Evolutionary conservation across 1,140 invertebrate species (phyloP).

Genomic region (Chrysopa pallens): DNA sequence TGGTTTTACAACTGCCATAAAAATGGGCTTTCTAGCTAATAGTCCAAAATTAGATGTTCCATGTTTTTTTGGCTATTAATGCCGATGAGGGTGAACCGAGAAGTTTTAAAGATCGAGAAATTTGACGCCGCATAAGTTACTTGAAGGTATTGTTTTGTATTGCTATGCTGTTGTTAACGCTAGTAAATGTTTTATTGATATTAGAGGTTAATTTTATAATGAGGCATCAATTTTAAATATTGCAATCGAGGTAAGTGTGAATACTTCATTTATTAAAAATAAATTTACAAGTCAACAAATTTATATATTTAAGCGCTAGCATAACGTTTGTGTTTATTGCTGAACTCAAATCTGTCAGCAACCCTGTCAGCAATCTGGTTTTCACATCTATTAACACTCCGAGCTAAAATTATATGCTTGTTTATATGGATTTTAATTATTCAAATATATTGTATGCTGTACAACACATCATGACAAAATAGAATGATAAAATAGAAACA

Average conservation of each 20-base stretch:
- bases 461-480: too few relatives aligned
- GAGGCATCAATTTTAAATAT: conserved; percentile 55
- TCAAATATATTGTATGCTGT: too few relatives aligned
- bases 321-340: too few relatives aligned
- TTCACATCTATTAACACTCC: too few relatives aligned
- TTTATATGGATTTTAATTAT: too few relatives aligned
- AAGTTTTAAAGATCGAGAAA: conserved; percentile 64
- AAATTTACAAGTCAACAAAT: too few relatives aligned
- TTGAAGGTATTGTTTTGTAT: conserved; percentile 58
- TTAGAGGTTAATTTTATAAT: conserved; percentile 68
- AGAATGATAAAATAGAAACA: too few relatives aligned
- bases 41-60: conserved; percentile 33
- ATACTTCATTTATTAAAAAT: too few relatives aligned
- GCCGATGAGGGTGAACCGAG: conserved; percentile 67
- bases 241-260: conserved; percentile 39
- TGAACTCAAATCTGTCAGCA: too few relatives aligned
- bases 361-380: too few relatives aligned
- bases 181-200: conserved; percentile 57
- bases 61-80: conserved; percentile 60
- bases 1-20: conserved; percentile 59
- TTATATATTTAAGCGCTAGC: too few relatives aligned
- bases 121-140: conserved; percentile 58
- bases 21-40: conserved; percentile 69
- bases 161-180: conserved; percentile 46
- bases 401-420: too few relatives aligned